phyloP scores from a whole-genome alignment of 2,113 vertebrate genomes.

The Holacanthus passer region DNA sequence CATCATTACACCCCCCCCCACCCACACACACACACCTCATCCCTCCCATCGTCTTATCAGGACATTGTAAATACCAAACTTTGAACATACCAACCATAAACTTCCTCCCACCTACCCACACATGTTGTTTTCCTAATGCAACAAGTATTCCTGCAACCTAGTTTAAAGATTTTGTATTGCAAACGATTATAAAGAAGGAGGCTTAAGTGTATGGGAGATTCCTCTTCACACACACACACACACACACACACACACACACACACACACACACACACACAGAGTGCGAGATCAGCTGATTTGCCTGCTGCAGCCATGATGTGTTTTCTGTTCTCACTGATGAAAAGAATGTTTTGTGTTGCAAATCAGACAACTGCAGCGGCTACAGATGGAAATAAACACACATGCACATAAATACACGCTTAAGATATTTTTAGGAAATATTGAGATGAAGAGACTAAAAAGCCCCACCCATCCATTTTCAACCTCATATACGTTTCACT shows the following conservation, averaged over 20 bases:
- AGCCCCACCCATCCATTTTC: not conserved
- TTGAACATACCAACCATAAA: not conserved
- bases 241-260: not conserved
- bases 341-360: slow-evolving; percentile 69
- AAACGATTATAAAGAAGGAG: not conserved
- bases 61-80: not conserved
- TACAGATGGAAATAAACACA: slow-evolving; percentile 42
- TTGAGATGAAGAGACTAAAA: not conserved
- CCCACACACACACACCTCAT: not conserved
- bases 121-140: not conserved
- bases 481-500: not conserved
- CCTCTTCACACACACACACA: not conserved
- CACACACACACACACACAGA: slow-evolving; percentile 6
- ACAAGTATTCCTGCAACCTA: not conserved
- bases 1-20: not conserved
- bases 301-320: slow-evolving; percentile 29
- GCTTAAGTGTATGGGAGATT: slow-evolving; percentile 7
- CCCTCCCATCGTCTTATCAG: slow-evolving; percentile 3
- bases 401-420: not conserved
- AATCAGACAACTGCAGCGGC: slow-evolving; percentile 43
- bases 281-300: slow-evolving; percentile 66
- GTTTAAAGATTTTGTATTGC: not conserved
- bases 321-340: slow-evolving; percentile 37
- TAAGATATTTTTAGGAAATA: not conserved
- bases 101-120: not conserved